Evolutionary conservation across 2,888 invertebrate species (phyloP), one percentile per base, ranked within the genome.

Genomic region (Eupelmus urozonus): DNA sequence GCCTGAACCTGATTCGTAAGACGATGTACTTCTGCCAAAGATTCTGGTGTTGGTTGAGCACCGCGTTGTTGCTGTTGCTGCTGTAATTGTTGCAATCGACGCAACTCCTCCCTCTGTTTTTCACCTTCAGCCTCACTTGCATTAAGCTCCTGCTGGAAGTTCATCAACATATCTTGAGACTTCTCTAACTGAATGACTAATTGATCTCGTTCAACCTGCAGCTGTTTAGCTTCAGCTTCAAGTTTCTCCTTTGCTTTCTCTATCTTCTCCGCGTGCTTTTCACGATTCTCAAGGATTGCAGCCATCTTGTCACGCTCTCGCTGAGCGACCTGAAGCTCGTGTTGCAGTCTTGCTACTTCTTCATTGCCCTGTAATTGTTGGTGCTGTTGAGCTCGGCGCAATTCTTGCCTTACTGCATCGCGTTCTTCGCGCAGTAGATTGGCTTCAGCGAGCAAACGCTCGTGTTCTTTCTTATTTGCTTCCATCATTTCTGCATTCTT

Each of bases 121-220:
- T 96, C 96, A 80, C 96, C 90, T 87, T 96, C 96, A 57, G 94
- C 92, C 90, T 96, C 97, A 83, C 95, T 95, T 82, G 95, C 93
- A 82, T 96, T 96, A 67, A 97, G 89, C 87, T 97, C 97, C 88
- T 96, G 95, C 89, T 97, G 97, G 95, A 97, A 97, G 90, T 96
- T 96, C 90, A 97, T 95, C 77, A 97, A 91, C 94, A 97, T 96
- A 84, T 97, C 96, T 89, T 97, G 97, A 55, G 96, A 96, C 90
- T 97, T 97, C 89, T 97, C 97, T 87, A 97, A 89, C 88, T 97
- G 97, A 82, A 95, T 93, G 0, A 97, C 96, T 81, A 97, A 90
- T 89, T 97, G 97, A 88, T 97, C 97, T 65, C 96, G 85, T 88
- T 97, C 97, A 82, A 95, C 93, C 20, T 95, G 95, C 85, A 97